Conservation (phyloP, 1,140 invertebrate species). For the Wiebesia pumilae region DNA sequence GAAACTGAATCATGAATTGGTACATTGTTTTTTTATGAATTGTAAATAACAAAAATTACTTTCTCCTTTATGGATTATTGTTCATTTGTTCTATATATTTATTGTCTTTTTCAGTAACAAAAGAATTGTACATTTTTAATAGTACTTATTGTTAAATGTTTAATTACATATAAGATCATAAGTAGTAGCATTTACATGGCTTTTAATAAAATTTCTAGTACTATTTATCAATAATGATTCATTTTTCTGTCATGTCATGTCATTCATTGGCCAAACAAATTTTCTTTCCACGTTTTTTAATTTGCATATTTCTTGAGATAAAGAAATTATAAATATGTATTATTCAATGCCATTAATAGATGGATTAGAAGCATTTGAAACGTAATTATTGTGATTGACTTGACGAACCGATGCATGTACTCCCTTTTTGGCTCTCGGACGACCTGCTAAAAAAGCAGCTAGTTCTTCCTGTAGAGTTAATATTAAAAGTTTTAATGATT, state of each 20-base stretch:
- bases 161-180: constrained; percentile 7
- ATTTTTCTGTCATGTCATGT: not conserved
- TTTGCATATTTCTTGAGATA: not conserved
- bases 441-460: constrained; percentile 77
- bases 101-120: not conserved
- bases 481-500: not conserved
- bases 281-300: not conserved
- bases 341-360: constrained; percentile 75
- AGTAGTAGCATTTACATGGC: not conserved
- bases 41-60: not conserved
- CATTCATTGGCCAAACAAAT: not conserved
- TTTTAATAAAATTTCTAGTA: not conserved
- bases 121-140: constrained; percentile 26
- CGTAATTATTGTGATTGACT: constrained; percentile 74
- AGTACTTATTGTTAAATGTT: not conserved
- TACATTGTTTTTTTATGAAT: constrained; percentile 9
- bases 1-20: not conserved
- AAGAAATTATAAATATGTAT: constrained; percentile 13
- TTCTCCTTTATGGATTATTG: not conserved
- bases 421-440: constrained; percentile 74
- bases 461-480: constrained; percentile 74
- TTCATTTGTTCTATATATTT: not conserved
- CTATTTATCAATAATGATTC: not conserved
- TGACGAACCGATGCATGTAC: constrained; percentile 64
- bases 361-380: constrained; percentile 71